Base-by-base conservation (phyloP, 2,888 invertebrate genomes). In the Sarcophaga variegata region DNA sequence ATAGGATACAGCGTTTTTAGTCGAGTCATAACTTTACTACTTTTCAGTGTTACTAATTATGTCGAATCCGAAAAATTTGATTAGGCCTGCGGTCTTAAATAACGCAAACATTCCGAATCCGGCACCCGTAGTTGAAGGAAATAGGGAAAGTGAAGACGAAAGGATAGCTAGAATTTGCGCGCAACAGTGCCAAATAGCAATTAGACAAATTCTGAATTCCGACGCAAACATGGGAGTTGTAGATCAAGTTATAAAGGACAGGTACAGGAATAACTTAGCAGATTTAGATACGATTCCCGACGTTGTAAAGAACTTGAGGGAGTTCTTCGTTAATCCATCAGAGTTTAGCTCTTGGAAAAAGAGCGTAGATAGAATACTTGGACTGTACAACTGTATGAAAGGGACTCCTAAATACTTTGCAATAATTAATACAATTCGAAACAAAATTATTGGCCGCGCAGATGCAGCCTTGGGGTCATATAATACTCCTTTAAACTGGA, bases 361-460 rank as follows among this genome's bases (percentile, higher is more conserved):
- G 20, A 0, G 1, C 72, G 37, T 72, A 5, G 72, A 83, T 49
- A 49, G 49, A 11, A 49, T 49, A 12, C 49, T 8, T 63, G 76
- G 20, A 71, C 72, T n/a, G 22, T 83, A 17, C 17, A 22, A 25
- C 6, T 83, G 25, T 71, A 72, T 22, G 78, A 83, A 72, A 49
- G 83, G 77, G 3, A 83, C 72, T 17, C 78, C 83, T 2, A 67
- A 67, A 69, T 83, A 83, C n/a, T 78, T 74, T 37, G 83, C 72
- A 4, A 78, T 83, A 12, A 25, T 83, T 2, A 83, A 72, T 14
- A 78, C 78, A 3, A 17, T 78, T 12, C 25, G 83, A 14, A 83
- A 78, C n/a, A 78, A 83, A 14, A 78, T 79, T n/a, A 67, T 72
- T 60, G 72, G 83, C 2, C 47, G 71, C 27, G 78, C 78, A 6